These are phyloP conservation scores for Cantharis rustica DNA, from an alignment of 2,888 invertebrate species.

Conservation along the genomic window DNA sequence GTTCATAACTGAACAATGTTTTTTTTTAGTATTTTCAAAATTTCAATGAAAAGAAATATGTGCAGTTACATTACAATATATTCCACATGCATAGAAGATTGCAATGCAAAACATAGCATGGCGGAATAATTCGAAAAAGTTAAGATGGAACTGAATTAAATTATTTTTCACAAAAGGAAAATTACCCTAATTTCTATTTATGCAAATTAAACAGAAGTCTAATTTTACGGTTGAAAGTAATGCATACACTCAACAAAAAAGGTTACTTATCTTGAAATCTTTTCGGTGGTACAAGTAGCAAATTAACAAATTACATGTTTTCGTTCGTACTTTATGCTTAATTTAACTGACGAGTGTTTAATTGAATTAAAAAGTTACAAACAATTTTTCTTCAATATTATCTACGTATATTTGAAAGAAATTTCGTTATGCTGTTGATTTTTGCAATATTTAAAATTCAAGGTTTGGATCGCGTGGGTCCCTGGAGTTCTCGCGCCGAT, in stretches of 20 bases:
- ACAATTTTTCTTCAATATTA: background rate
- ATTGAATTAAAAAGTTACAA: background rate
- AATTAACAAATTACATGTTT: background rate
- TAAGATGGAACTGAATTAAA: background rate
- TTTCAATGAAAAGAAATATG: background rate
- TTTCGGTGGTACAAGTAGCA: background rate
- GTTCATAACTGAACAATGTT: background rate
- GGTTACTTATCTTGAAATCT: background rate
- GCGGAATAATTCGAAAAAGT: background rate
- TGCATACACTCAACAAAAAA: background rate
- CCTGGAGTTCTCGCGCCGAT: background rate
- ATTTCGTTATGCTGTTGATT: background rate
- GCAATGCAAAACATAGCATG: too few relatives aligned
- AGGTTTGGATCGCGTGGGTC: background rate
- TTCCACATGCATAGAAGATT: too few relatives aligned
- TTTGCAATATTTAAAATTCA: background rate
- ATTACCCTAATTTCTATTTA: background rate
- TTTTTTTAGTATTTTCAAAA: background rate
- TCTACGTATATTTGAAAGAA: background rate
- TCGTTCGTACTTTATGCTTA: background rate
- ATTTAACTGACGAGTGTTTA: background rate
- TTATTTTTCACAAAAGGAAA: background rate
- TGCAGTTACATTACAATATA: too few relatives aligned
- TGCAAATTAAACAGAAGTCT: background rate
- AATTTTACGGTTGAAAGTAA: background rate